These are phyloP conservation scores for Eupelmus urozonus DNA, from an alignment of 2,888 invertebrate species.

Conservation along the genomic window DNA sequence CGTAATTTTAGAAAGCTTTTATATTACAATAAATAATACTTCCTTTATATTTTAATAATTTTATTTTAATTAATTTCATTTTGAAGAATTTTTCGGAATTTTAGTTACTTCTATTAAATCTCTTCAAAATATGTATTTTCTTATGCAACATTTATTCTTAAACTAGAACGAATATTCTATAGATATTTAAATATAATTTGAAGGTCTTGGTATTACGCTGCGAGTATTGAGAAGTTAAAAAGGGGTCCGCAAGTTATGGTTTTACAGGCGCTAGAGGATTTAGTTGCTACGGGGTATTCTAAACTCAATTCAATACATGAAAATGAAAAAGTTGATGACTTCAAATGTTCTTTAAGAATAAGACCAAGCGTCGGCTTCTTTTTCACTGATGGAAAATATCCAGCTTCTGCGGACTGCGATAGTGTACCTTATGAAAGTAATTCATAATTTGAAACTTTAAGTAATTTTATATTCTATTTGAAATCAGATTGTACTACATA, in stretches of 20 bases:
- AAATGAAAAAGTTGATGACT: constrained; percentile 34
- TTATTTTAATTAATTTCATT: too few species aligned
- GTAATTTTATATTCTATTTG: not conserved
- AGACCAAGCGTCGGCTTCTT: constrained; percentile 49
- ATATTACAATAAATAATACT: not conserved
- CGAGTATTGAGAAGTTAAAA: constrained; percentile 45
- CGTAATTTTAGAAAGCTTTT: not conserved
- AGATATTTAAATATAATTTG: not conserved
- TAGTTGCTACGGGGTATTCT: constrained; percentile 26
- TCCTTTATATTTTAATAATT: constrained; percentile 1
- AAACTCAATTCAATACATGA: constrained; percentile 6
- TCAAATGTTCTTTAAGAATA: constrained; percentile 35
- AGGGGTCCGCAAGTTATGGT: constrained; percentile 56
- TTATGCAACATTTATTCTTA: too few species aligned
- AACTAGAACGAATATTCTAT: not conserved
- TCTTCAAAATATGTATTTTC: too few species aligned
- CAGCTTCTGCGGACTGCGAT: constrained; percentile 50
- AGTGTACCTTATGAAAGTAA: constrained; percentile 55
- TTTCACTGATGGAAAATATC: constrained; percentile 57
- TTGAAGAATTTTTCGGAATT: too few species aligned
- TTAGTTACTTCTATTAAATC: not conserved
- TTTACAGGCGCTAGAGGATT: constrained; percentile 52
- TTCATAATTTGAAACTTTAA: not conserved
- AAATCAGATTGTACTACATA: not conserved
- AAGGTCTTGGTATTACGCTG: constrained; percentile 53